Base-by-base conservation (phyloP, 2,113 vertebrate genomes). In the Xiphophorus maculatus region DNA sequence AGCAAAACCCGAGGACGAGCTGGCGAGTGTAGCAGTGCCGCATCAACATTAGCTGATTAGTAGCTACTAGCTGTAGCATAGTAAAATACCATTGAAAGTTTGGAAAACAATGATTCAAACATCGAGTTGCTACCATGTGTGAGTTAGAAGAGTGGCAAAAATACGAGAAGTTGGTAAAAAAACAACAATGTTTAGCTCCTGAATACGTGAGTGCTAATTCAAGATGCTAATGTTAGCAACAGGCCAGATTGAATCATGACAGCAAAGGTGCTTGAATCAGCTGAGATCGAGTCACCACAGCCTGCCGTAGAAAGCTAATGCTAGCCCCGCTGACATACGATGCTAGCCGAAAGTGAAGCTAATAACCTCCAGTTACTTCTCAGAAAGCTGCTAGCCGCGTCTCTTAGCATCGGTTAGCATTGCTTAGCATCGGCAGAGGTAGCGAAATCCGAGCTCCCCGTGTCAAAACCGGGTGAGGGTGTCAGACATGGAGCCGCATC, bases 211-310 rank as follows among this genome's bases (percentile, higher is more conserved):
- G 2, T 5, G 69, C 37, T 60, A 76, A 58, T 22, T 42, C 72
- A 29, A 27, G 48, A 25, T 58, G 71, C 83, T 83, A 79, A 48
- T 61, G 48, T 75, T 74, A 73, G 30, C 74, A 63, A n/a, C 13
- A n/a, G 40, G 10, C 68, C 44, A 27, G 22, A 69, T 60, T 61
- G 69, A 67, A 48, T 44, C 44, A 63, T 27, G 84, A 84, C 90
- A 90, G 81, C 86, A 67, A 67, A 40, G 28, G 84, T 11, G 79
- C 70, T 27, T 72, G 48, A 74, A 90, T 90, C 90, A 90, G 90
- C 91, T 90, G 92, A 77, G 80, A 48, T 48, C 44, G 17, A 74
- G 60, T 44, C 48, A 5, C 25, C 30, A 67, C 32, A 68, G 27
- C 71, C 71, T 40, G 51, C 29, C 44, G 33, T 51, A 40, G 77